Conservation (phyloP, 2,888 invertebrate genomes). For the Drosophila recens region DNA sequence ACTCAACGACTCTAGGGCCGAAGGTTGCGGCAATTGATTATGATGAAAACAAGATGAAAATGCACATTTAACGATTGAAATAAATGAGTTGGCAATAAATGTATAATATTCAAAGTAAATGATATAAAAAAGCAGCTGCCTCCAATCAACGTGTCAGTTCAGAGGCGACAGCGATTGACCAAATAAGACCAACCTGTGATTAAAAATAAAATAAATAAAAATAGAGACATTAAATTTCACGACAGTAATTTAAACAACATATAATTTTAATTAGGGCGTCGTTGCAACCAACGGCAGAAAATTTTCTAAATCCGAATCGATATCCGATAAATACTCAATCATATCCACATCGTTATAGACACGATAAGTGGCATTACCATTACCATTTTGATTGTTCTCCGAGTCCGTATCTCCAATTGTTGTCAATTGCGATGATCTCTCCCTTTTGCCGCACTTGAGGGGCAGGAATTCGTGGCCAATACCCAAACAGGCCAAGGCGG, state of each 20-base stretch:
- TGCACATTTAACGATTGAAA: constrained; percentile 48
- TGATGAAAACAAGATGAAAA: constrained; percentile 55
- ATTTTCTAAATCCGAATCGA: constrained; percentile 37
- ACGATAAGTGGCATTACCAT: neutral
- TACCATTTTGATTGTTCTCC: constrained; percentile 31
- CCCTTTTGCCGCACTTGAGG: neutral
- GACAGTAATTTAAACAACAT: neutral
- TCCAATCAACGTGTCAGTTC: constrained; percentile 31
- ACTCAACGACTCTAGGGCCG: constrained; percentile 3
- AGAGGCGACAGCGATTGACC: constrained; percentile 44
- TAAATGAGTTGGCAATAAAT: neutral
- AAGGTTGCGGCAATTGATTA: constrained; percentile 21
- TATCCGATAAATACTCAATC: constrained; percentile 15
- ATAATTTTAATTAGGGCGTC: constrained; percentile 23
- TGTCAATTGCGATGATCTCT: neutral
- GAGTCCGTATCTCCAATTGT: constrained; percentile 13
- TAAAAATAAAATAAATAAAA: neutral
- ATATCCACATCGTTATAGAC: neutral
- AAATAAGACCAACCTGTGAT: constrained; percentile 27
- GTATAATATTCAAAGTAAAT: neutral
- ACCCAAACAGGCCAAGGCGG: constrained; percentile 12
- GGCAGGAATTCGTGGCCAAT: constrained; percentile 44
- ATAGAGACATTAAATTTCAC: neutral
- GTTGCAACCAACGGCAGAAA: neutral
- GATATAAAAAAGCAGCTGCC: constrained; percentile 36